phyloP scores from a whole-genome alignment of 2,888 invertebrate genomes.

The Cephus runcator region DNA sequence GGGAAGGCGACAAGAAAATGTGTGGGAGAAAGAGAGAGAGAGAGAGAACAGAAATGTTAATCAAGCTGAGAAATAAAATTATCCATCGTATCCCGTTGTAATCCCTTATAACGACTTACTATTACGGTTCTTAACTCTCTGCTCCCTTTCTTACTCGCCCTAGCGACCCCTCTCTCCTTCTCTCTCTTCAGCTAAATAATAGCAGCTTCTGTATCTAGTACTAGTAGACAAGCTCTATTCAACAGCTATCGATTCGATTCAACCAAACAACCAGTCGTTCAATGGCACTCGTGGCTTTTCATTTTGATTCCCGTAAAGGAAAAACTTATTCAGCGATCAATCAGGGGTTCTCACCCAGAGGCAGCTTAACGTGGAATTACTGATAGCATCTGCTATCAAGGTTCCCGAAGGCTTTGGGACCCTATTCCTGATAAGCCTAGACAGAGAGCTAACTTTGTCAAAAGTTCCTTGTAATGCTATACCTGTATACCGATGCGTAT shows the following conservation, averaged over 20 bases:
- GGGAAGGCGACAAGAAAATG: neutral
- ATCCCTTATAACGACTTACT: slow-evolving; percentile 14
- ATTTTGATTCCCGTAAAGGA: neutral
- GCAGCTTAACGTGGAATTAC: neutral
- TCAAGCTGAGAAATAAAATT: slow-evolving; percentile 16
- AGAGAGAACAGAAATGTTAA: slow-evolving; percentile 22
- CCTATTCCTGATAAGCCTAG: neutral
- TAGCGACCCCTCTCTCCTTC: neutral
- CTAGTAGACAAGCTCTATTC: neutral
- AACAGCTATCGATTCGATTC: neutral
- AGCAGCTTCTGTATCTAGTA: neutral
- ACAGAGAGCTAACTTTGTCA: neutral
- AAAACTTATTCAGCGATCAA: neutral
- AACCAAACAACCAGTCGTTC: neutral
- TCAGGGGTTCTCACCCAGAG: neutral
- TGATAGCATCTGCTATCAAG: neutral
- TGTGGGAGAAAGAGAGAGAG: neutral
- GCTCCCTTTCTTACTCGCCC: slow-evolving; percentile 11
- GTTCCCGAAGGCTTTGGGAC: neutral
- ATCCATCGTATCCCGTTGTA: slow-evolving; percentile 6
- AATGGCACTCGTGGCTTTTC: neutral
- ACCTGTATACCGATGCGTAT: neutral
- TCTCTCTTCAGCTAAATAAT: slow-evolving; percentile 9
- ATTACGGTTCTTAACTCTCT: slow-evolving; percentile 12
- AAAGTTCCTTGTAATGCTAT: neutral